Percentiles rank a stretch among this genome's conserved stretches.
These are phyloP conservation scores for Harmothoe impar DNA, from an alignment of 2,888 invertebrate species.

Conservation along the genomic window DNA sequence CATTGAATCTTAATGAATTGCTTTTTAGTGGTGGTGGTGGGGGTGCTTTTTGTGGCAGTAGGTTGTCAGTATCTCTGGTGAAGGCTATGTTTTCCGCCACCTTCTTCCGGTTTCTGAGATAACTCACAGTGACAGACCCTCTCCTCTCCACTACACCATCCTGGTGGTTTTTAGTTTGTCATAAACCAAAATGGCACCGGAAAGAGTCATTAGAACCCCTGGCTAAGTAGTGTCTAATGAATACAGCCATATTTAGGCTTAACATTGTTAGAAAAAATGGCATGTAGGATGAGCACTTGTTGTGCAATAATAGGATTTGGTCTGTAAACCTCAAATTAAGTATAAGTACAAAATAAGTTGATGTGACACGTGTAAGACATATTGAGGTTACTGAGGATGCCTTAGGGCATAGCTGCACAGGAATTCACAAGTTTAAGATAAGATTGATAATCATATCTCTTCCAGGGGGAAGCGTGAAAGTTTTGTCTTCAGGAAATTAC, in stretches of 20 bases:
- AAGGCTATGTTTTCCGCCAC: background rate
- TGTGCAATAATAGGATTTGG: no score
- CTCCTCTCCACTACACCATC: background rate
- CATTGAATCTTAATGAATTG: slow-evolving; percentile 58
- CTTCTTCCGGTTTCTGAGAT: background rate
- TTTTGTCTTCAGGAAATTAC: background rate
- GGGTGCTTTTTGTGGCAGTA: slow-evolving; percentile 1
- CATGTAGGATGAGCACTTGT: no score
- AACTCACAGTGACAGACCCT: slow-evolving; percentile 36
- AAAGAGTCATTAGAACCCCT: background rate
- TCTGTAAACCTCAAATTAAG: no score
- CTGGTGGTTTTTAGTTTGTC: background rate
- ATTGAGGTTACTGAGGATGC: no score
- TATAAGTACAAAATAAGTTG: no score
- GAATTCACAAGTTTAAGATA: no score
- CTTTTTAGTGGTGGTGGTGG: slow-evolving; percentile 6
- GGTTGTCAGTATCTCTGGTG: background rate
- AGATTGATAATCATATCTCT: no score
- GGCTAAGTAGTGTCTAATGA: slow-evolving; percentile 6
- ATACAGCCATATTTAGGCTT: background rate
- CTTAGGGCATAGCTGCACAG: no score
- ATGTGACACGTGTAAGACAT: no score
- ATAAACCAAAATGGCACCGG: background rate
- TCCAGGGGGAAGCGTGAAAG: no score
- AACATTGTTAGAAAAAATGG: background rate